Conservation (phyloP, 2,113 vertebrate species). For the Phainopepla nitens region DNA sequence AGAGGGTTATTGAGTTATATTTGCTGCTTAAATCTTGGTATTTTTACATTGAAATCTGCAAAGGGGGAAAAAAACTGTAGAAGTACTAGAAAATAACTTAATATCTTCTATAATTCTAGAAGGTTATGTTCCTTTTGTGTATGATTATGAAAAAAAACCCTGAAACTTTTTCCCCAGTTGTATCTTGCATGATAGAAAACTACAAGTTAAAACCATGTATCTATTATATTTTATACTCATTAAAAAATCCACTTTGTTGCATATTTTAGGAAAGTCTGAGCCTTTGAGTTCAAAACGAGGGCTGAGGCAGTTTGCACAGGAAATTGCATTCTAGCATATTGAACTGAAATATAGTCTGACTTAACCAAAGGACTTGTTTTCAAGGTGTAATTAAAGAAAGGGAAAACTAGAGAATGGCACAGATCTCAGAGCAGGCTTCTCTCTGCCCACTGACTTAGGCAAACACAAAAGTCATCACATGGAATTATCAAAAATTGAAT, state of each 20-base stretch:
- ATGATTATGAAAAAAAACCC: neutral
- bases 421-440: neutral
- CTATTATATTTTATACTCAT: neutral
- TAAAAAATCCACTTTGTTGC: neutral
- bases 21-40: neutral
- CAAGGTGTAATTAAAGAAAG: neutral
- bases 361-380: neutral
- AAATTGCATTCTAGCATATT: neutral
- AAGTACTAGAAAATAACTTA: neutral
- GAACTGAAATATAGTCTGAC: neutral
- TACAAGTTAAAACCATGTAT: neutral
- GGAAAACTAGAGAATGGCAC: neutral
- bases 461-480: neutral
- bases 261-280: neutral
- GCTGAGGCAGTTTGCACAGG: neutral
- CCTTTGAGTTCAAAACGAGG: neutral
- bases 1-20: neutral
- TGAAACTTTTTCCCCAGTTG: neutral
- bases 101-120: neutral
- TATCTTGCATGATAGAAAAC: neutral
- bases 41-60: neutral
- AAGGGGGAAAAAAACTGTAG: neutral
- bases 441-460: neutral
- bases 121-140: neutral
- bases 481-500: neutral